These are phyloP conservation scores for Stenichneumon culpator DNA, from an alignment of 2,888 invertebrate genomes.

Conservation along the genomic window DNA sequence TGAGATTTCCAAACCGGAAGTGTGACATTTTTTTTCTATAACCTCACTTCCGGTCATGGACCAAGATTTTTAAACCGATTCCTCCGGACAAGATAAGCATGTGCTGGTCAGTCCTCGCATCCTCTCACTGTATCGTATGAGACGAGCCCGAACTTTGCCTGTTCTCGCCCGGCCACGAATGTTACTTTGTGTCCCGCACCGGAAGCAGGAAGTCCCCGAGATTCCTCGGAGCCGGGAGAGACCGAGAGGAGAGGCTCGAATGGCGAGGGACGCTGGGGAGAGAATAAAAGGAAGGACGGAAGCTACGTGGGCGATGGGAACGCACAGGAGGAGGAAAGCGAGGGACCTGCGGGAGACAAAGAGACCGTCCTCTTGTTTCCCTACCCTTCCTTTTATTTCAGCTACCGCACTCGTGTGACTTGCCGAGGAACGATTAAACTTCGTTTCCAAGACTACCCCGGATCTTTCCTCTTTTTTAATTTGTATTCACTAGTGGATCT, in stretches of 20 bases:
- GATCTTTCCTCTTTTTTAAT: not conserved
- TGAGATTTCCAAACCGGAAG: too few relatives aligned
- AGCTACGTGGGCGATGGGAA: constrained; percentile 24
- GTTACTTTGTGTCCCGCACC: constrained; percentile 31
- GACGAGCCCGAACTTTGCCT: constrained; percentile 22
- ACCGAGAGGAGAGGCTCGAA: constrained; percentile 20
- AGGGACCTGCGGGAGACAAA: constrained; percentile 19
- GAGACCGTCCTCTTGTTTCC: constrained; percentile 5
- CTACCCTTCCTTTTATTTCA: not conserved
- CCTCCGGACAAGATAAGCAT: constrained; percentile 21
- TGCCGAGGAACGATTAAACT: constrained; percentile 21
- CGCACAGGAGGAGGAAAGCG: not conserved
- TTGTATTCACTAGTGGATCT: too few relatives aligned
- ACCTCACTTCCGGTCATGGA: too few relatives aligned
- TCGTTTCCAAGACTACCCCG: not conserved
- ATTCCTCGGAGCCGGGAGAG: constrained; percentile 39
- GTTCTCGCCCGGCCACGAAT: not conserved
- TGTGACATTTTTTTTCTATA: too few relatives aligned
- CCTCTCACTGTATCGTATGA: not conserved
- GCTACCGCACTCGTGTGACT: constrained; percentile 1
- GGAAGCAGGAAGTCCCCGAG: constrained; percentile 67
- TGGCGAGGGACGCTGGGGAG: constrained; percentile 21
- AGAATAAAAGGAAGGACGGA: constrained; percentile 33
- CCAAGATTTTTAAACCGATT: too few relatives aligned
- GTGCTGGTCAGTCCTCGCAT: constrained; percentile 39